Base-by-base conservation (phyloP, 2,113 vertebrate species). In the Telmatochromis brichardi region DNA sequence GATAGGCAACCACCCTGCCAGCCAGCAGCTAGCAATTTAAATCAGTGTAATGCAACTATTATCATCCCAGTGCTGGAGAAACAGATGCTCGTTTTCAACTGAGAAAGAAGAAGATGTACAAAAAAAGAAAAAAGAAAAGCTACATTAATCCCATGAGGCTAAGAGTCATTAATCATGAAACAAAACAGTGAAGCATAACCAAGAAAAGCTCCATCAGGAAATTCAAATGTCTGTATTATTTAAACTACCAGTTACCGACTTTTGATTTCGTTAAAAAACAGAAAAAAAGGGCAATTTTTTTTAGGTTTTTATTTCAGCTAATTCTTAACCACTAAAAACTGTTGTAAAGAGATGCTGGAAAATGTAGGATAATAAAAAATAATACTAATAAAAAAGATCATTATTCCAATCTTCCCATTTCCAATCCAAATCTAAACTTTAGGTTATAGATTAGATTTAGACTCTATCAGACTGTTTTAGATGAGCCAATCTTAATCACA, bases 241-340 rank as follows among this genome's bases (percentile, higher is more conserved):
- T 68, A 14, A 68, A 40, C 10, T 60, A 60, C 3, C 26, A 0
- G 14, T 13, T 0, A 12, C 7, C 0, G 4, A 65, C 60, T 6
- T 21, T 68, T 68, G 35, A 40, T 21, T 68, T 68, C 0, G 0
- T 68, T 68, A 40, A 37, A 68, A 65, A 21, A 26, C 3, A 53
- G 2, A 2, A 17, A 31, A 58, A 15, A 19, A 2, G 6, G 23
- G 12, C 0, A 3, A 3, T 1, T 12, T 55, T 8, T 55, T 28
- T 58, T 28, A 28, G 57, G 2, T 31, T 60, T 58, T 60, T 31
- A 60, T 60, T 60, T 60, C 57, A 60, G 14, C 57, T 31, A 1
- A 60, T 2, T 60, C 28, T 31, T 31, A 60, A 60, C 57, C 57
- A 31, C 8, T 60, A 60, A 60, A 58, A 60, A 17, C 26, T 0